A percentile compares a stretch with the other conserved stretches of the same genome.
Evolutionary conservation across 2,113 vertebrate species (phyloP).

Genomic region (Petrocephalus zakoni): DNA sequence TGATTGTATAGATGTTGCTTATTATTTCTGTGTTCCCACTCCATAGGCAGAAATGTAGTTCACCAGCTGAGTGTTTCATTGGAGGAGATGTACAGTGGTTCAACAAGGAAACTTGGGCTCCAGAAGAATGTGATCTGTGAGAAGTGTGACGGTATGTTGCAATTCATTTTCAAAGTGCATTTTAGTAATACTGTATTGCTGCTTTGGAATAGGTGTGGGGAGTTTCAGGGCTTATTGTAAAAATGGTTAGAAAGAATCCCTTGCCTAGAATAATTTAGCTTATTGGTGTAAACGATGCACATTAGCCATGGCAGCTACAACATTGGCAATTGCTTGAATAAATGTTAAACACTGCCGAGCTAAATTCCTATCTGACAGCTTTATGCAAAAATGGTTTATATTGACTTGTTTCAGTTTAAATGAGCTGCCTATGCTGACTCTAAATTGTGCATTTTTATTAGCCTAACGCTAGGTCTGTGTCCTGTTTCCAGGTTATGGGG

Average conservation of each 20-base stretch:
- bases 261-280: neutral
- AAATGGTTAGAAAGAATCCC: neutral
- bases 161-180: neutral
- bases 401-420: neutral
- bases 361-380: neutral
- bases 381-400: neutral
- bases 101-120: slow-evolving; percentile 83
- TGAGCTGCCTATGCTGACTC: neutral
- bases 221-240: neutral
- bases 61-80: slow-evolving; percentile 83
- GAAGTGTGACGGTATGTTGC: slow-evolving; percentile 84
- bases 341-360: neutral
- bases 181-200: neutral
- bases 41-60: slow-evolving; percentile 85
- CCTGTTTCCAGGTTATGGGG: slow-evolving; percentile 71
- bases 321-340: neutral
- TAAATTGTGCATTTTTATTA: neutral
- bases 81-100: slow-evolving; percentile 86
- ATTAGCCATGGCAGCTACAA: neutral
- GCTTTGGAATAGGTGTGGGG: neutral
- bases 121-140: slow-evolving; percentile 93
- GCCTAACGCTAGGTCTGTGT: neutral
- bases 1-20: neutral
- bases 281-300: neutral
- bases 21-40: slow-evolving; percentile 9